Evolutionary conservation across 1,140 invertebrate genomes (phyloP).

Genomic region (Macrobrachium nipponense): DNA sequence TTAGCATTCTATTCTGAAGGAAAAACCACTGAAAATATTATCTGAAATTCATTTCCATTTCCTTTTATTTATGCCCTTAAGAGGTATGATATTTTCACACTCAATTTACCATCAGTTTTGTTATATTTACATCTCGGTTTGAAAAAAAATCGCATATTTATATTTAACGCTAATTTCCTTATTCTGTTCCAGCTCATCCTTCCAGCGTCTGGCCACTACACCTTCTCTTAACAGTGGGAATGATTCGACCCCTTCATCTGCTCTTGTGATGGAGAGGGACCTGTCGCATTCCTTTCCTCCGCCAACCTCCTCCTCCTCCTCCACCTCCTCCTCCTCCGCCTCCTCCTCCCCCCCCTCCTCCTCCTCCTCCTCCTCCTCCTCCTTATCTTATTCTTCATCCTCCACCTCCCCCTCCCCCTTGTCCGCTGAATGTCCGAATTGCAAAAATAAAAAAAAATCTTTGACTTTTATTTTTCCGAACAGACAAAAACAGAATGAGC

Average conservation of each 20-base stretch:
- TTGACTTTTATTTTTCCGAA: too few species aligned
- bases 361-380: constrained; percentile 19
- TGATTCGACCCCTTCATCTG: not conserved
- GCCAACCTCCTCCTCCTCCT: constrained; percentile 14
- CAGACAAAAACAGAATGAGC: too few species aligned
- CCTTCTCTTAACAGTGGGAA: not conserved
- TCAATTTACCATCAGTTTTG: too few species aligned
- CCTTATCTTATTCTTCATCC: constrained; percentile 21
- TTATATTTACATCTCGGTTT: too few species aligned
- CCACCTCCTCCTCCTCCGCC: constrained; percentile 9
- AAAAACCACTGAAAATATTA: too few species aligned
- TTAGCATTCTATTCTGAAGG: too few species aligned
- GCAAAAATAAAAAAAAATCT: too few species aligned
- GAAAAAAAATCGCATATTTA: too few species aligned
- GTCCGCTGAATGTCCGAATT: not conserved
- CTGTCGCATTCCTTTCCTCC: not conserved
- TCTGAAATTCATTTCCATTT: too few species aligned
- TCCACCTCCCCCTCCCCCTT: constrained; percentile 8
- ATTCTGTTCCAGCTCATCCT: not conserved
- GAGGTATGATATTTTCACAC: too few species aligned
- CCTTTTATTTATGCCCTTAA: too few species aligned
- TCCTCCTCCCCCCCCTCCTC: not conserved
- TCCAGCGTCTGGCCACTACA: not conserved
- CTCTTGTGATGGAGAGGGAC: constrained; percentile 41
- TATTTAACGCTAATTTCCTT: too few species aligned